Evolutionary conservation across 2,113 vertebrate species (phyloP), one percentile per base, ranked within the genome.

Genomic region (Rhea pennata): DNA sequence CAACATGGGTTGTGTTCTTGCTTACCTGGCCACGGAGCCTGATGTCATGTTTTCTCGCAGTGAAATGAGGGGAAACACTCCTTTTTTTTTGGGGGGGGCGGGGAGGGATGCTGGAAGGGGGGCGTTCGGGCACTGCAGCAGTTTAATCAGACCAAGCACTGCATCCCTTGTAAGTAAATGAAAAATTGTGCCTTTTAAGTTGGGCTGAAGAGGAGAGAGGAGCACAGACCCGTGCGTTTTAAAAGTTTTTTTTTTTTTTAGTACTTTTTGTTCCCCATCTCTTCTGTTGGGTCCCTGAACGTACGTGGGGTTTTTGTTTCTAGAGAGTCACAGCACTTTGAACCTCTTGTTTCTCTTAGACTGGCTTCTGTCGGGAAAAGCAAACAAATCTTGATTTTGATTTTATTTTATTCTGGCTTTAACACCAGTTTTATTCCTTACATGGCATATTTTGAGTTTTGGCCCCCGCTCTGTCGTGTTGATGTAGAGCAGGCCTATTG

Each of bases 41-140:
- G 87, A 95, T 92, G 92, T 95, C 90, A 88, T 87, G 36, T 77
- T 92, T 91, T 51, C 75, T 96, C 22, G 93, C 91, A 73, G 7
- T 89, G 83, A 92, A 81, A 90, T 56, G 51, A 88, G 69, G 29
- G 31, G 74, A 81, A 62, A 53, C 77, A 40, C 48, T 94, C 44
- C 62, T 83, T 90, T 64, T 83, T 90, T 64, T 81, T 65, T 33
- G 62, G 31, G 46, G 31, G 48, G 40, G n/a, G n/a, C n/a, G n/a
- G 36, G 36, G 36, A 36, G 36, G 36, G 36, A 36, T 36, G 27
- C 19, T 40, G 51, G 70, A 72, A 15, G 61, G 53, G 17, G 40
- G 58, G 80, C 69, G 84, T 72, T 93, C 74, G 80, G 91, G 36
- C 66, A 6, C 71, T 88, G 92, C 82, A 83, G 19, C 88, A 93